These are phyloP conservation scores for Archilochus colubris DNA, from an alignment of 2,113 vertebrate species.

Conservation along the genomic window DNA sequence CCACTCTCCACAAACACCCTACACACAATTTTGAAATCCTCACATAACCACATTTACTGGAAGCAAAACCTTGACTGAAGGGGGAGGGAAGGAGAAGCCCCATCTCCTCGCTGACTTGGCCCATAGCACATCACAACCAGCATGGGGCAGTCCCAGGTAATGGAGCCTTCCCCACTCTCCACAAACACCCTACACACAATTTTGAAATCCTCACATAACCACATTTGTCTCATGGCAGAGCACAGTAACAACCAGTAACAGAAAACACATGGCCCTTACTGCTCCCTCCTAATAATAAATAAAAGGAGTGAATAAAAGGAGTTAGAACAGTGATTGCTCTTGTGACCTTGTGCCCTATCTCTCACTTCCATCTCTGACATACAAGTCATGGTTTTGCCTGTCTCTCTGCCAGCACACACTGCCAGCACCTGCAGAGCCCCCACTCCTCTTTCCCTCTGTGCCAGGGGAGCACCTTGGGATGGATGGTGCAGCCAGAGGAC, in stretches of 20 bases:
- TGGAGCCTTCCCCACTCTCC: background rate
- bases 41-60: background rate
- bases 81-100: background rate
- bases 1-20: background rate
- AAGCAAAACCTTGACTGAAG: background rate
- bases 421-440: background rate
- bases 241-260: background rate
- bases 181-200: background rate
- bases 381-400: background rate
- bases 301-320: background rate
- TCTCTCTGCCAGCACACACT: background rate
- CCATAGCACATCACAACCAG: background rate
- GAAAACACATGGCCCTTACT: background rate
- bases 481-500: background rate
- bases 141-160: background rate
- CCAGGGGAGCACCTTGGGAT: background rate
- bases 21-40: background rate
- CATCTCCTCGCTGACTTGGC: background rate
- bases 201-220: background rate
- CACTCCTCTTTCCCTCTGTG: accelerated
- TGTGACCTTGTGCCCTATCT: background rate
- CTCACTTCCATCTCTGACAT: background rate
- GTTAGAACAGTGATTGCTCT: background rate
- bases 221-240: background rate
- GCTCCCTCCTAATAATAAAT: too few relatives aligned